Conservation (phyloP, 1,140 invertebrate species). For the Aphaenogaster ashmeadi region DNA sequence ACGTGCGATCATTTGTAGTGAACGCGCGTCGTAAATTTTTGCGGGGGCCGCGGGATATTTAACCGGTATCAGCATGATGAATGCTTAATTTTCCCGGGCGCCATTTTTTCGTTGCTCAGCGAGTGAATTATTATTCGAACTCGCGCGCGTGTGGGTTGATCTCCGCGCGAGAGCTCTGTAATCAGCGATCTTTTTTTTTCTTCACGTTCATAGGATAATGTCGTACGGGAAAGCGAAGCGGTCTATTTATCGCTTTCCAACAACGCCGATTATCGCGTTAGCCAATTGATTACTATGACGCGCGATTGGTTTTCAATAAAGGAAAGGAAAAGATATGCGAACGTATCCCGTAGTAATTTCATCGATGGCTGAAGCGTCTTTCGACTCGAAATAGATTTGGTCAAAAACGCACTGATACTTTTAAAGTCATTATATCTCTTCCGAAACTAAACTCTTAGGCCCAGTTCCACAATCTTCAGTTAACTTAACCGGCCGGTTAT, state of each 20-base stretch:
- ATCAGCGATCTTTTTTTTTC: constrained; percentile 43
- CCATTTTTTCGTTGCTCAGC: constrained; percentile 44
- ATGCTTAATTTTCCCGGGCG: constrained; percentile 62
- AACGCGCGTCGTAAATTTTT: constrained; percentile 60
- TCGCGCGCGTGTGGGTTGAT: constrained; percentile 23
- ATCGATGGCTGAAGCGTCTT: background rate
- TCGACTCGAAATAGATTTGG: background rate
- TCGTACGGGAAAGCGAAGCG: constrained; percentile 31
- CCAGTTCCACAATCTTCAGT: no score
- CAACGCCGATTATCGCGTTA: constrained; percentile 42
- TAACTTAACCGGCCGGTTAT: no score
- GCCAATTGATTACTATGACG: constrained; percentile 1
- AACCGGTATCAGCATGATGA: constrained; percentile 57
- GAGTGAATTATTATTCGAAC: constrained; percentile 52
- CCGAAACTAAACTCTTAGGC: background rate
- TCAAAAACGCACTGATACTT: background rate
- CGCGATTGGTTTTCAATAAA: background rate
- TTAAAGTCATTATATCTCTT: background rate
- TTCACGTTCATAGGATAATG: constrained; percentile 37
- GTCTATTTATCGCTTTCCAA: constrained; percentile 29
- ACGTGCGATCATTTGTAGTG: constrained; percentile 57
- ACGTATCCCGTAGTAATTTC: background rate
- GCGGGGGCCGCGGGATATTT: constrained; percentile 61
- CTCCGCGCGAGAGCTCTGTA: constrained; percentile 50
- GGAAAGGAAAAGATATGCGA: background rate